Percentiles rank a stretch among this genome's conserved stretches.
Evolutionary conservation across 2,888 invertebrate genomes (phyloP).

Genomic region (Diarsia dahlii): DNA sequence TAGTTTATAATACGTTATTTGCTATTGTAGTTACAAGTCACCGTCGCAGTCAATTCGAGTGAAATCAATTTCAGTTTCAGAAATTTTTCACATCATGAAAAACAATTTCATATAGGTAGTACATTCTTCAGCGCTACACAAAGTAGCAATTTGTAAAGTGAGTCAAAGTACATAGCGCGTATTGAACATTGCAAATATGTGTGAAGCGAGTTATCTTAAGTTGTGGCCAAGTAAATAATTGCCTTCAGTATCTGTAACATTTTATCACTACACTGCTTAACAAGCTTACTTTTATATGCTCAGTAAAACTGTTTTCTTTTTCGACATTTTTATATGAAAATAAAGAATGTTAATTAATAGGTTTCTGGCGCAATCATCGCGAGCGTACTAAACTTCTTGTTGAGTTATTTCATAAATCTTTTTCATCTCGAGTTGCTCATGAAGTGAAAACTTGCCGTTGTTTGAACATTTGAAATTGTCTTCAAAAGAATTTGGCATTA

Average conservation of each 20-base stretch:
- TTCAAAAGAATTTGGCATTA: conserved; percentile 4
- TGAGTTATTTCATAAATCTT: conserved; percentile 22
- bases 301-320: conserved; percentile 61
- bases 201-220: conserved; percentile 64
- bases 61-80: background rate
- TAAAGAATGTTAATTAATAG: conserved; percentile 48
- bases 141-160: conserved; percentile 63
- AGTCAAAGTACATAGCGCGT: conserved; percentile 62
- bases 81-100: conserved; percentile 17
- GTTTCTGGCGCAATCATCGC: conserved; percentile 21
- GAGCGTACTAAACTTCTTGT: conserved; percentile 7
- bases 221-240: conserved; percentile 67
- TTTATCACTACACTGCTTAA: conserved; percentile 65
- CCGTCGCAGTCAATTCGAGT: background rate
- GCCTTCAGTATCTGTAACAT: conserved; percentile 60
- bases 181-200: conserved; percentile 66
- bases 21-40: background rate
- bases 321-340: conserved; percentile 36
- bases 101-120: background rate
- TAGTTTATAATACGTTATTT: too few species aligned
- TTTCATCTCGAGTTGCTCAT: conserved; percentile 9
- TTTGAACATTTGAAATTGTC: conserved; percentile 12
- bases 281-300: conserved; percentile 58
- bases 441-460: background rate
- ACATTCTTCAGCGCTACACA: conserved; percentile 35